Evolutionary conservation across 2,888 invertebrate species (phyloP).

Genomic region (Drosophila differens): DNA sequence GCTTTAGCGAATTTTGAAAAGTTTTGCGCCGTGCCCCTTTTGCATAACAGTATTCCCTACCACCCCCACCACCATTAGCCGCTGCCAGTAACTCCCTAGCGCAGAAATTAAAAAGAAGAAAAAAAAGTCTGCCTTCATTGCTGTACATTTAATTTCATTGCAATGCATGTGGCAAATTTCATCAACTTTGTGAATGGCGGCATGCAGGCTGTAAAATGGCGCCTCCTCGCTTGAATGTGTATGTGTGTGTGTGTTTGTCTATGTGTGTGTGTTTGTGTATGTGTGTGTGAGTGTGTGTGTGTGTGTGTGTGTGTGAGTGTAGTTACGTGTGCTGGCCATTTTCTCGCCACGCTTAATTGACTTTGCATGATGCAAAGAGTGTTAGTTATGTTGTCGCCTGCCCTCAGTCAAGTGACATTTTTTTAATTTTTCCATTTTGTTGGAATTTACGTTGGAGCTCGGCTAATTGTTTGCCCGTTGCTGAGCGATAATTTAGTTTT

Average conservation of each 20-base stretch:
- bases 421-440: constrained; percentile 17
- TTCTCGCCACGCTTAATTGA: constrained; percentile 62
- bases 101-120: background rate
- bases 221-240: constrained; percentile 5
- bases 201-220: constrained; percentile 48
- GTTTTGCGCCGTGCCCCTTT: constrained; percentile 14
- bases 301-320: constrained; percentile 2
- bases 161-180: constrained; percentile 59
- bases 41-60: background rate
- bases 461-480: constrained; percentile 31
- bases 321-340: constrained; percentile 45
- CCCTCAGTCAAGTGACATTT: constrained; percentile 16
- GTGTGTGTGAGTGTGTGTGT: constrained; percentile 1
- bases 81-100: background rate
- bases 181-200: constrained; percentile 55
- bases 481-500: constrained; percentile 45
- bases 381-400: constrained; percentile 51
- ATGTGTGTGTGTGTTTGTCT: background rate
- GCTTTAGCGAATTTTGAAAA: constrained; percentile 52
- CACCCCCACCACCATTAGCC: background rate
- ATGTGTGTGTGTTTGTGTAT: background rate
- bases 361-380: constrained; percentile 58
- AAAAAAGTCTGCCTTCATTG: constrained; percentile 5
- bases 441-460: constrained; percentile 4
- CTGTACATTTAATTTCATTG: constrained; percentile 35